phyloP scores from a whole-genome alignment of 2,888 invertebrate species.

The Meteorus colon region DNA sequence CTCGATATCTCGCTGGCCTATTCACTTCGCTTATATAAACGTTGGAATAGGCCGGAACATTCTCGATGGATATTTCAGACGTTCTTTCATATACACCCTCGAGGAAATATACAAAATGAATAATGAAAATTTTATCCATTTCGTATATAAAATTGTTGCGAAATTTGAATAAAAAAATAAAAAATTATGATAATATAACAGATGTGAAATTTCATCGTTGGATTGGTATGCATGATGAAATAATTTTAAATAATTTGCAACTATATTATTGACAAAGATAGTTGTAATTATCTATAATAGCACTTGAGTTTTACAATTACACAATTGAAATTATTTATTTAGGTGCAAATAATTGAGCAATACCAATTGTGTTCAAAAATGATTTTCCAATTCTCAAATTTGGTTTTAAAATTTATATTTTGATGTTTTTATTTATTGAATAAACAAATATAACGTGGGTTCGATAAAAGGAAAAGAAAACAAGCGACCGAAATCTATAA shows the following conservation, averaged over 20 bases:
- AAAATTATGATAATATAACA: not conserved
- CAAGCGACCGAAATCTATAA: too few relatives aligned
- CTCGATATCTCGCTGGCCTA: conserved; percentile 39
- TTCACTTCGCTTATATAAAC: conserved; percentile 31
- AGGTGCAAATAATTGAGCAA: too few relatives aligned
- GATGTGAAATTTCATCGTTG: not conserved
- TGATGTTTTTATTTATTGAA: too few relatives aligned
- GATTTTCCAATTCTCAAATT: too few relatives aligned
- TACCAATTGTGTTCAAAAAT: too few relatives aligned
- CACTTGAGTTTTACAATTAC: too few relatives aligned
- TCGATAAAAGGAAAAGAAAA: too few relatives aligned
- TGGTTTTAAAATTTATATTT: too few relatives aligned
- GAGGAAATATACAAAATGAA: not conserved
- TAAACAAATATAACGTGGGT: too few relatives aligned
- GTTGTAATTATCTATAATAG: too few relatives aligned
- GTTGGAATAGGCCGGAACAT: conserved; percentile 33
- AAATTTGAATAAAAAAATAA: not conserved
- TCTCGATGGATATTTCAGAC: conserved; percentile 30
- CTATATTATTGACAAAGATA: not conserved
- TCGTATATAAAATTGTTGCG: not conserved
- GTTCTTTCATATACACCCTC: not conserved
- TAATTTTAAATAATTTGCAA: not conserved
- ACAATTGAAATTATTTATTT: too few relatives aligned
- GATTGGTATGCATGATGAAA: not conserved
- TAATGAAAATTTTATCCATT: not conserved